These are phyloP conservation scores for Tinea trinotella DNA, from an alignment of 2,888 invertebrate species.

Conservation along the genomic window DNA sequence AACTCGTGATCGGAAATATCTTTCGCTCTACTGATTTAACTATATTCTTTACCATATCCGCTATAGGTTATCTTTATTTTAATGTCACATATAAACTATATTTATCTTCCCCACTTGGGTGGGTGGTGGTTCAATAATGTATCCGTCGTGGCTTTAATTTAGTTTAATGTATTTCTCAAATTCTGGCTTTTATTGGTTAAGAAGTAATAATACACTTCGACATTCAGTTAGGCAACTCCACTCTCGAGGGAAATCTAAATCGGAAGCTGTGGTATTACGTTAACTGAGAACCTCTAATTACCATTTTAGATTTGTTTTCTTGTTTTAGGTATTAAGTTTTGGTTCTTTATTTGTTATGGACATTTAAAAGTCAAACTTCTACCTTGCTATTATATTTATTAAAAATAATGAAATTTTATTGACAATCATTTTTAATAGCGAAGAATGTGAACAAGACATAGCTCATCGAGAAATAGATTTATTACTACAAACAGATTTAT, in stretches of 20 bases:
- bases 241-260: conserved; percentile 6
- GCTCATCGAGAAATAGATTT: conserved; percentile 46
- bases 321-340: background rate
- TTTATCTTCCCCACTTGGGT: no score
- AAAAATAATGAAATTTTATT: no score
- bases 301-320: background rate
- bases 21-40: no score
- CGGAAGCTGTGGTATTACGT: conserved; percentile 1
- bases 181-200: background rate
- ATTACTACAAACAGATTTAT: conserved; percentile 40
- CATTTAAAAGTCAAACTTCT: background rate
- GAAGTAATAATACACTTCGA: conserved; percentile 7
- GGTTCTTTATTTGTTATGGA: background rate
- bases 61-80: no score
- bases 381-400: no score
- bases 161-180: background rate
- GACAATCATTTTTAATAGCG: conserved; percentile 6
- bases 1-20: no score
- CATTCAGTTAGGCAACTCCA: background rate
- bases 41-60: no score
- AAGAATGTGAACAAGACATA: conserved; percentile 32
- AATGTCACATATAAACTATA: no score
- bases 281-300: background rate
- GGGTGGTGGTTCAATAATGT: no score
- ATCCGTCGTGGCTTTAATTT: background rate